Conservation (phyloP, 2,797 vertebrate species). For the Eulemur albifrons region DNA sequence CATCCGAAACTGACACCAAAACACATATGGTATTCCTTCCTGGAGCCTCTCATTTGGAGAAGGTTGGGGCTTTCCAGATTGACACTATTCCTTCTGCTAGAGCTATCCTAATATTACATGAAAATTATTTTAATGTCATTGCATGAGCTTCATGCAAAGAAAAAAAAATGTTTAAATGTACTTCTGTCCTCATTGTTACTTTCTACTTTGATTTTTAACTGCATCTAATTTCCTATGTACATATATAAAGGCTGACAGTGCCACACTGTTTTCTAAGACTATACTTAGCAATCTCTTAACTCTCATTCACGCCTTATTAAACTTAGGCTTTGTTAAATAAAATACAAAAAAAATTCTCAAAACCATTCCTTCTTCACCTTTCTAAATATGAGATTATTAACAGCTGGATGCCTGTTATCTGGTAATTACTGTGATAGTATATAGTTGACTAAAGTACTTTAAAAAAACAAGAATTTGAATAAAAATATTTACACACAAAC, state of each 20-base stretch:
- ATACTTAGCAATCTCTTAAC: neutral
- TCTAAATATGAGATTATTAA: slow-evolving; percentile 37
- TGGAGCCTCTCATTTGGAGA: neutral
- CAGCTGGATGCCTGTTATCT: neutral
- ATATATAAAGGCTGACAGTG: neutral
- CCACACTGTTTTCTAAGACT: neutral
- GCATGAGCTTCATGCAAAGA: neutral
- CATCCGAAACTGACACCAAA: neutral
- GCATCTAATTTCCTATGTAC: neutral
- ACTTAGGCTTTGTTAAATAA: slow-evolving; percentile 30
- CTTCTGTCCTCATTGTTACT: neutral
- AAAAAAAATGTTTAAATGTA: neutral
- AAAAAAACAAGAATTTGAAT: neutral
- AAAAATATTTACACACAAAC: neutral
- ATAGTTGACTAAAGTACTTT: neutral
- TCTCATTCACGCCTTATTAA: slow-evolving; percentile 13
- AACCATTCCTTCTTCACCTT: neutral
- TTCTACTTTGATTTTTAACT: slow-evolving; percentile 37
- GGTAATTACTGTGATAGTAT: neutral
- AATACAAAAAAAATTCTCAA: neutral
- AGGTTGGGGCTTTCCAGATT: neutral
- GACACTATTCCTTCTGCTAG: neutral
- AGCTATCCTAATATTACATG: neutral
- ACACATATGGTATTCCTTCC: neutral
- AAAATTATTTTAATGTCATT: slow-evolving; percentile 30